Conservation (phyloP, 2,888 invertebrate genomes). For the Hemicrepidius hirtus region DNA sequence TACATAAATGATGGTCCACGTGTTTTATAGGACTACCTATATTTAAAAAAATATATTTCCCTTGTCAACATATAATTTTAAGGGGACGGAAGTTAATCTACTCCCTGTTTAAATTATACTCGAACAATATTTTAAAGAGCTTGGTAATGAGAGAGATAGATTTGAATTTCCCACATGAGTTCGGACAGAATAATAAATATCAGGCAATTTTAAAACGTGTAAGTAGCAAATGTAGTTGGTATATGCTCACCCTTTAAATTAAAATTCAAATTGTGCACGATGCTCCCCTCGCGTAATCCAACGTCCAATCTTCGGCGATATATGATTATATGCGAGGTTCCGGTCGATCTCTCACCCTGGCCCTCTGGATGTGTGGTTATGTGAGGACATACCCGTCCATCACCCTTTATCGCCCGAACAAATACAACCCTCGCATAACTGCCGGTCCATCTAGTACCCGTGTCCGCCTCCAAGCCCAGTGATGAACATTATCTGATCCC, state of each 20-base stretch:
- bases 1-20: too few species aligned
- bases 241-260: constrained; percentile 70
- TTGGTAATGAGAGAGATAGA: too few species aligned
- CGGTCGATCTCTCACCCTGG: constrained; percentile 70
- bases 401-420: constrained; percentile 72
- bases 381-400: constrained; percentile 73
- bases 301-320: constrained; percentile 73
- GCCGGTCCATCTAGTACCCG: constrained; percentile 67
- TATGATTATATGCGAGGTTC: constrained; percentile 71
- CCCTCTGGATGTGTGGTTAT: constrained; percentile 67
- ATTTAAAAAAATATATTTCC: too few species aligned
- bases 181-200: constrained; percentile 24
- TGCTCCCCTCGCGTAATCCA: constrained; percentile 66
- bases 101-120: too few species aligned
- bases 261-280: constrained; percentile 72
- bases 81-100: too few species aligned
- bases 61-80: too few species aligned
- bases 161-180: background rate
- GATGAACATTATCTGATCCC: constrained; percentile 53
- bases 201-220: constrained; percentile 25
- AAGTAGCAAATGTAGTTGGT: constrained; percentile 66
- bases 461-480: constrained; percentile 54
- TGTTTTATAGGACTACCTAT: too few species aligned
- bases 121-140: too few species aligned
- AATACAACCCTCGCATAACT: constrained; percentile 70